Base-by-base conservation (phyloP, 2,797 vertebrate species). In the Enteromius thamalakanensis region DNA sequence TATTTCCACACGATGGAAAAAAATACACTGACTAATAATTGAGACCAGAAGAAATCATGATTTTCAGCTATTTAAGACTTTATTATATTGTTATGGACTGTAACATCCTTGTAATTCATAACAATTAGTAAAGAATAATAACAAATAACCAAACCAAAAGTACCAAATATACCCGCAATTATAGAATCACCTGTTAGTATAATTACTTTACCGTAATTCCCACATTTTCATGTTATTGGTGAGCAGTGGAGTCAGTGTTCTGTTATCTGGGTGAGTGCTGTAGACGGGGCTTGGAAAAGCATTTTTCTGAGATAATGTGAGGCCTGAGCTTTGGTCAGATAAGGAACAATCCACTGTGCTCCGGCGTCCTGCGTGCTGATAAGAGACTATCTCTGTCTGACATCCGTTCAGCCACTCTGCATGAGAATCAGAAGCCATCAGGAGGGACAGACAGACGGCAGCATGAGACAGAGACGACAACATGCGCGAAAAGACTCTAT, bases 311-410 rank as follows among this genome's bases (percentile, higher is more conserved):
- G 87, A 88, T 86, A 87, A 86, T 80, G 71, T 69, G 45, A 80
- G 76, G 70, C 53, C 51, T 70, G 78, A 68, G 76, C 68, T 53
- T 40, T n/a, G 62, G 80, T 49, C 58, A 83, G 89, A 91, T 91
- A 90, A 91, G 79, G 70, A 82, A 84, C 83, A 76, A 89, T 87
- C 34, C 86, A 90, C 88, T 89, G 89, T 90, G 87, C 90, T 76
- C 88, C 91, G 91, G 91, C 90, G 86, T 92, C 91, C 87, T 72
- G 86, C 47, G 23, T 62, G 51, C 47, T 86, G 90, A 90, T 90
- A 89, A 89, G 85, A 69, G 82, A 34, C 84, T 89, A 89, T 91
- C 88, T 88, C 81, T 88, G 87, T 89, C 88, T 87, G 85, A 82
- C 89, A 91, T 90, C 86, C 84, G 67, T 53, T 71, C 87, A 77